A percentile compares a stretch with the other conserved stretches of the same genome.
These are phyloP conservation scores for Telmatherina bonti DNA, from an alignment of 2,797 vertebrate species.

Conservation along the genomic window DNA sequence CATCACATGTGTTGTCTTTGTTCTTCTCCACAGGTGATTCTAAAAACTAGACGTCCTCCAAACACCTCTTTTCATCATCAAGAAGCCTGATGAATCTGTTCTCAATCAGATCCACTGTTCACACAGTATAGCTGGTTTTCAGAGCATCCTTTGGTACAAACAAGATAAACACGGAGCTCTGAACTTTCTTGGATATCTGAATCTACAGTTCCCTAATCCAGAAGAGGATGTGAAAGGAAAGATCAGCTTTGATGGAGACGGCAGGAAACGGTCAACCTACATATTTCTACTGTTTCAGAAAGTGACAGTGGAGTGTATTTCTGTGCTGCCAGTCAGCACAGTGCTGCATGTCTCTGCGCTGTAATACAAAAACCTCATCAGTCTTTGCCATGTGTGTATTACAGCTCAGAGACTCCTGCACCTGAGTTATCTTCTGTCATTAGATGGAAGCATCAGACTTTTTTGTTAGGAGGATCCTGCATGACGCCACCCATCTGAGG, in stretches of 20 bases:
- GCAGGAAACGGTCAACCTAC: conserved; percentile 1
- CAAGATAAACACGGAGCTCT: conserved; percentile 16
- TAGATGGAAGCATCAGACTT: too few relatives aligned
- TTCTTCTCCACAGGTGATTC: too few relatives aligned
- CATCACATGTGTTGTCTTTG: too few relatives aligned
- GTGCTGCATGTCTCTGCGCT: too few relatives aligned
- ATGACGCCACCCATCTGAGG: too few relatives aligned
- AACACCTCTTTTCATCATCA: too few relatives aligned
- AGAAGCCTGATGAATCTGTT: background rate
- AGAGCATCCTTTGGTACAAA: conserved; percentile 64
- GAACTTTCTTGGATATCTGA: conserved; percentile 30
- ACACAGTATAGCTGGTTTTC: background rate
- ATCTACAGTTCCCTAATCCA: fast-evolving
- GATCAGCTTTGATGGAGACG: conserved; percentile 34
- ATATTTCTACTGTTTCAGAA: conserved; percentile 25
- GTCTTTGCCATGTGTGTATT: too few relatives aligned
- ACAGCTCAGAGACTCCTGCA: too few relatives aligned
- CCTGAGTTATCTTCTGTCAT: too few relatives aligned
- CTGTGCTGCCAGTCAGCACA: conserved; percentile 34
- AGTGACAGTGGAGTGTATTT: conserved; percentile 35
- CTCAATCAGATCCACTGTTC: conserved; percentile 33
- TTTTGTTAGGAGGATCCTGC: too few relatives aligned
- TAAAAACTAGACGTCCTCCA: too few relatives aligned
- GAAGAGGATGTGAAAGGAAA: conserved; percentile 27
- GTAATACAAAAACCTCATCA: too few relatives aligned